Evolutionary conservation across 2,888 invertebrate genomes (phyloP).

Genomic region (Chalcis sispes): DNA sequence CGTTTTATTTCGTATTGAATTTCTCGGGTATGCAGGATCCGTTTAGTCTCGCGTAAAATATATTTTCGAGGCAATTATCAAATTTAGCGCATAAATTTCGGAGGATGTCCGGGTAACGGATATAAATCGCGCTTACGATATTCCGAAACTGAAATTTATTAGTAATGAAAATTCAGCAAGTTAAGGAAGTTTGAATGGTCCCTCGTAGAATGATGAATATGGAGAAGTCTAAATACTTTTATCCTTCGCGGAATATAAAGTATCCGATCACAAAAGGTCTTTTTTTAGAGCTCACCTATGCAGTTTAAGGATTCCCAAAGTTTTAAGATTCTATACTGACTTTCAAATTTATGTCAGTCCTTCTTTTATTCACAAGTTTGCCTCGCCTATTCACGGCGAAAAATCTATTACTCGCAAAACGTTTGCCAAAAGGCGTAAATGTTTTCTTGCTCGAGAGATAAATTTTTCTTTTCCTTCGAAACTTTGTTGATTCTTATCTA

Average conservation of each 20-base stretch:
- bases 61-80: constrained; percentile 29
- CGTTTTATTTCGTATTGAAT: not conserved
- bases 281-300: constrained; percentile 13
- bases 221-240: constrained; percentile 52
- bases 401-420: constrained; percentile 47
- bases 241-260: constrained; percentile 49
- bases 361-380: constrained; percentile 49
- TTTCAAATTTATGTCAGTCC: constrained; percentile 43
- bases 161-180: constrained; percentile 45
- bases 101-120: not conserved
- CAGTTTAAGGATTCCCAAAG: constrained; percentile 43
- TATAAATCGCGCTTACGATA: constrained; percentile 32
- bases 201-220: constrained; percentile 45
- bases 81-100: constrained; percentile 26
- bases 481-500: too few species aligned
- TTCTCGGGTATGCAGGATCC: not conserved
- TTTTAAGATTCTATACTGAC: constrained; percentile 42
- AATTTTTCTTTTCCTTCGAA: constrained; percentile 30
- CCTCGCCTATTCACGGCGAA: constrained; percentile 14
- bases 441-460: constrained; percentile 1
- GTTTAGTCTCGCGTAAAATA: not conserved
- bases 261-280: constrained; percentile 39
- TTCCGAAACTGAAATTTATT: constrained; percentile 46
- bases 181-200: constrained; percentile 35
- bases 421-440: constrained; percentile 38